A percentile compares a stretch with the other conserved stretches of the same genome.
phyloP scores from a whole-genome alignment of 2,888 invertebrate species.

The Agrenia bidenticulata region DNA sequence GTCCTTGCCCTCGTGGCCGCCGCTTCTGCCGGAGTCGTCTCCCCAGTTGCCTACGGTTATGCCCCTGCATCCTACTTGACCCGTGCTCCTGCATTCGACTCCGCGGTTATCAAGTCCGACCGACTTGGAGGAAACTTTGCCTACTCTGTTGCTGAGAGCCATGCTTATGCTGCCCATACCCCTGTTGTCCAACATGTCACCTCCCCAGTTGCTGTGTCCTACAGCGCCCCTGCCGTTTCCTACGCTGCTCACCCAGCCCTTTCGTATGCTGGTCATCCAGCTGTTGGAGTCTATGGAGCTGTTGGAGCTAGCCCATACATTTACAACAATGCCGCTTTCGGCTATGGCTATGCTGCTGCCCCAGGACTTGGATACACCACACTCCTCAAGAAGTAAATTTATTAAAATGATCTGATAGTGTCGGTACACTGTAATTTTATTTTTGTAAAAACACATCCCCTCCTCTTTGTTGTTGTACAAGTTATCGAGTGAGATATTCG shows the following conservation, averaged over 20 bases:
- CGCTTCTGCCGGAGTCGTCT: neutral
- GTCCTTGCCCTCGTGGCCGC: constrained; percentile 9
- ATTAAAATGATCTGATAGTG: too few relatives aligned
- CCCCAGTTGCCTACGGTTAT: neutral
- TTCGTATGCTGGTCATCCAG: neutral
- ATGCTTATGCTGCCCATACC: neutral
- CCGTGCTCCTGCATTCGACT: neutral
- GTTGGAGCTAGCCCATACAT: constrained; percentile 4
- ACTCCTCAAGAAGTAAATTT: constrained; percentile 7
- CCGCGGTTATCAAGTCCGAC: constrained; percentile 58
- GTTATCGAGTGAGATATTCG: too few relatives aligned
- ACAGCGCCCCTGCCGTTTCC: neutral
- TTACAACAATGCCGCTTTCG: constrained; percentile 2
- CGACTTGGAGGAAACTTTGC: constrained; percentile 62
- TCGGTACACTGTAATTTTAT: too few relatives aligned
- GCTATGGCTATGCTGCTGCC: neutral
- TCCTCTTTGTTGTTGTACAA: too few relatives aligned
- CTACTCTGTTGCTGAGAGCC: neutral
- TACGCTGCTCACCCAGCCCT: neutral
- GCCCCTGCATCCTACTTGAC: neutral
- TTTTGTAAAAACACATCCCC: too few relatives aligned
- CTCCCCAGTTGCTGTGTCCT: neutral
- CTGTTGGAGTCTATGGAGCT: neutral
- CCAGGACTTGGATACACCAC: constrained; percentile 7
- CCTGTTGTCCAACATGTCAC: neutral